Base-by-base conservation (phyloP, 2,888 invertebrate species). In the Heliothis peltigera region DNA sequence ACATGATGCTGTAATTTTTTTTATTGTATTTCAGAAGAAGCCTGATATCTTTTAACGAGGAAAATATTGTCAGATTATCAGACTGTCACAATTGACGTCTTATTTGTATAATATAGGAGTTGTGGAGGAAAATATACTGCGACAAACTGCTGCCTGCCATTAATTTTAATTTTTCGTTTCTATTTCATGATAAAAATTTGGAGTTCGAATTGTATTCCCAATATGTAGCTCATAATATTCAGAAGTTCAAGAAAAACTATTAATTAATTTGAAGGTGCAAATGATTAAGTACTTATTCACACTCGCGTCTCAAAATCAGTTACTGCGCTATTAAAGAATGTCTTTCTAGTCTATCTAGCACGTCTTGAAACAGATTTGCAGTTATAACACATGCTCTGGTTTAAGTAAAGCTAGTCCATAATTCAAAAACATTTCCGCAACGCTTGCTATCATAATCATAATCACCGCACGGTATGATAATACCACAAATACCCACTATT, bases 401-500 rank as follows among this genome's bases (percentile, higher is more conserved):
- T 79, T 74, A 32, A 58, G 52, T 54, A 62, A 75, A 72, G 72
- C 64, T n/a, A 35, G 17, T 7, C 51, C 5, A 42, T n/a, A 42
- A 53, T 6, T 42, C 15, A 51, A 42, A 48, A n/a, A 66, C 46
- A 65, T 66, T 56, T 70, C 68, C 57, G 55, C 22, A 46, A 53
- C 53, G 49, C 70, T 70, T 58, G 64, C 70, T 64, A 60, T 53
- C 54, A 68, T 74, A 59, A n/a, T n/a, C n/a, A n/a, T n/a, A n/a
- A n/a, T n/a, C 22, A 46, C 49, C 53, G 49, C 70, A 73, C 60
- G 64, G 69, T 64, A 60, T 53, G 52, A 68, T 74, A 59, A 69
- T 49, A 57, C 70, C 46, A 61, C 66, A 70, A 79, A 81, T 70
- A 74, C 63, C 70, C 47, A 63, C 77, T 77, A 71, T 73, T 74